Conservation (phyloP, 30 jellyfish, hydroid and myxozoan species). For the Chrysaora quinquecirrha region DNA sequence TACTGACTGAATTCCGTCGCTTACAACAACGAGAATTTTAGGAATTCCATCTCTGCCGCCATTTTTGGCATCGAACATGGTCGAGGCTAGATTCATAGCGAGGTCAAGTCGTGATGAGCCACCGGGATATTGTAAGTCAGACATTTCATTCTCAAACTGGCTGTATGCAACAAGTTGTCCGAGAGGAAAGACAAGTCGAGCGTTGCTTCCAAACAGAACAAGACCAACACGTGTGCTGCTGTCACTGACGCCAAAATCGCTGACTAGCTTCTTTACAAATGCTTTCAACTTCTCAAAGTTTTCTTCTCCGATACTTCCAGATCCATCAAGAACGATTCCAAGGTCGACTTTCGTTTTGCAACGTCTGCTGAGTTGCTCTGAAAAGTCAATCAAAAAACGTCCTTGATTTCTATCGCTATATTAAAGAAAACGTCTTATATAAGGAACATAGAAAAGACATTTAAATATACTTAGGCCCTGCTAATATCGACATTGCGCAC, state of each 20-base stretch:
- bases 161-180: slow-evolving; percentile 42
- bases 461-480: too few relatives aligned
- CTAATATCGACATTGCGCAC: too few relatives aligned
- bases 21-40: slow-evolving; percentile 60
- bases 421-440: too few relatives aligned
- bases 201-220: slow-evolving; percentile 32
- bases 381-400: background rate
- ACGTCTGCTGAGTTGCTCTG: slow-evolving; percentile 60
- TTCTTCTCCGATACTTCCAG: slow-evolving; percentile 44
- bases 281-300: slow-evolving; percentile 17
- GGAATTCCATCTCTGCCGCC: slow-evolving; percentile 69
- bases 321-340: slow-evolving; percentile 73
- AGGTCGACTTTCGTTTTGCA: slow-evolving; percentile 50
- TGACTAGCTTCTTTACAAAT: slow-evolving; percentile 24
- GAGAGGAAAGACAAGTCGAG: slow-evolving; percentile 34
- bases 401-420: too few relatives aligned
- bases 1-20: slow-evolving; percentile 63
- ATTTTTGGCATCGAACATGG: slow-evolving; percentile 37
- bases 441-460: too few relatives aligned
- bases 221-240: slow-evolving; percentile 66
- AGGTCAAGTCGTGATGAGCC: slow-evolving; percentile 66
- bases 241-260: slow-evolving; percentile 55
- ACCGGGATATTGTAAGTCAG: slow-evolving; percentile 47
- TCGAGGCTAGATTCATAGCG: slow-evolving; percentile 53
- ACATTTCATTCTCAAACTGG: slow-evolving; percentile 38